Evolutionary conservation across 2,888 invertebrate genomes (phyloP).

Genomic region (Cephonodes hylas): DNA sequence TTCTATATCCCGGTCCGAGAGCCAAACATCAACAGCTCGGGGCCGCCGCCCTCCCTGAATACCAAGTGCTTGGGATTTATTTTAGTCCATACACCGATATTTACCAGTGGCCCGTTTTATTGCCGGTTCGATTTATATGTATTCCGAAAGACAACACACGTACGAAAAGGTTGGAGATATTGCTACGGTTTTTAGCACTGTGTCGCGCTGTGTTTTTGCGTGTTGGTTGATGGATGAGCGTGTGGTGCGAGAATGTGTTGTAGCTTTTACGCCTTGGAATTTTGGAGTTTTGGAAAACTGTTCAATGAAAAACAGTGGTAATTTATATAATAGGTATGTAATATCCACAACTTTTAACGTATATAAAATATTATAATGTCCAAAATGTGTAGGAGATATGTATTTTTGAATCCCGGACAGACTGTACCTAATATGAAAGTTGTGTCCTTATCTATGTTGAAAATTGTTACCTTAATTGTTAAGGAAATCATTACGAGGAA

Average conservation of each 20-base stretch:
- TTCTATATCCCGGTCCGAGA: constrained; percentile 15
- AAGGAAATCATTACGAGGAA: too few species aligned
- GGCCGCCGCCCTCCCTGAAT: constrained; percentile 11
- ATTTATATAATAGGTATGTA: not conserved
- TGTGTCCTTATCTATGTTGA: too few species aligned
- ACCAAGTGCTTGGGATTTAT: constrained; percentile 29
- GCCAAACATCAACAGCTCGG: constrained; percentile 30
- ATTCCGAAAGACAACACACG: constrained; percentile 10
- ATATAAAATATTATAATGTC: not conserved
- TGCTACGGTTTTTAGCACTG: not conserved
- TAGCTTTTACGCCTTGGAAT: not conserved
- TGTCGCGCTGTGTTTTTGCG: not conserved
- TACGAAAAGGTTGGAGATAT: not conserved
- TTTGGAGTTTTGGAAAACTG: too few species aligned
- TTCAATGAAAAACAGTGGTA: too few species aligned
- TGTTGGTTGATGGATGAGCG: not conserved
- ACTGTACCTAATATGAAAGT: too few species aligned
- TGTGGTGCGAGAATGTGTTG: not conserved
- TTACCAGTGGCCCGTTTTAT: constrained; percentile 8
- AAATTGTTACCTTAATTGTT: too few species aligned
- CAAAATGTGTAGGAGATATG: too few species aligned
- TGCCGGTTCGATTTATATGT: constrained; percentile 10
- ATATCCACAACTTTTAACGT: not conserved
- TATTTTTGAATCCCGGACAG: too few species aligned
- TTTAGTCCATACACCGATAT: constrained; percentile 23